Base-by-base conservation (phyloP, 2,888 invertebrate genomes). In the Callinectes sapidus region DNA sequence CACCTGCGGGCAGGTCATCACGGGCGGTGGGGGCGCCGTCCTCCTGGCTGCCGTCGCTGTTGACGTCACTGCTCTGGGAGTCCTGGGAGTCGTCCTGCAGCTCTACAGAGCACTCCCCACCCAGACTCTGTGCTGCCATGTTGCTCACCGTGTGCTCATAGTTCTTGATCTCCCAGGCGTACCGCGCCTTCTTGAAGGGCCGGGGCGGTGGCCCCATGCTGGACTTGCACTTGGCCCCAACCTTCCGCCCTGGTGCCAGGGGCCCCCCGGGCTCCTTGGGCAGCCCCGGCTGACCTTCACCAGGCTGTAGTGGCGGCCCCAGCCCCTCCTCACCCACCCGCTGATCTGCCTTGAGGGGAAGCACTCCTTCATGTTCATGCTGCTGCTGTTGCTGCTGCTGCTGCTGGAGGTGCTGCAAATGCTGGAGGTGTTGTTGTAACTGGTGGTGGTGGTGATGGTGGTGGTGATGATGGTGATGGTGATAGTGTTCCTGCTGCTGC, bases 91-190 rank as follows among this genome's bases (percentile, higher is more conserved):
- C 91, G 35, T 90, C 89, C 8, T 91, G 92, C 23, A 93, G 54
- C 86, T 89, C 89, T 18, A 85, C 54, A n/a, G 93, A 93, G 54
- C 91, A 91, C 77, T 91, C 93, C 32, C 91, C 90, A 48, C 91
- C 90, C 48, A 93, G 32, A 61, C 89, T 93, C 90, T 93, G 93
- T 23, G 93, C 89, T 23, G 93, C 89, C 94, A 94, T 94, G 71
- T 93, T 93, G n/a, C 90, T 93, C 81, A 94, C 90, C 81, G 94
- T 94, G 90, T 94, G 94, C 55, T 94, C 94, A 86, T 94, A 94
- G 77, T 94, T 94, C 87, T 94, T 94, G n/a, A 94, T 94, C 87
- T 94, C 94, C 94, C 94, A 94, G 18, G 94, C 94, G 87, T 94
- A 94, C 48, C 94, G 90, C 18, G 94, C 94, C 92, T 94, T 94